These are phyloP conservation scores for Panagrolaimus sp. DNA, from an alignment of 1,140 invertebrate genomes.

Conservation along the genomic window DNA sequence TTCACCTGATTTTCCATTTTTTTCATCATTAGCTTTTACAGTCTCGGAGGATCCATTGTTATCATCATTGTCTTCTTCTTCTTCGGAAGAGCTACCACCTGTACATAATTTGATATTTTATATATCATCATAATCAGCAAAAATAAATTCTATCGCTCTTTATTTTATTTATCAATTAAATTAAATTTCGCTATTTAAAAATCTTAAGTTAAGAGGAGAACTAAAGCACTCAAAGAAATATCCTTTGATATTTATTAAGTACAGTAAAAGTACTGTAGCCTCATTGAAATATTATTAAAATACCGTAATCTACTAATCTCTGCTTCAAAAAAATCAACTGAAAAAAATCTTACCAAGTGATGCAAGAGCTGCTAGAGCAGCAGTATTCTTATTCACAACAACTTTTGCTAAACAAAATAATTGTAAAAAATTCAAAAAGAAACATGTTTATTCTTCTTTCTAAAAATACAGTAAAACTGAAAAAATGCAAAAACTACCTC, in stretches of 20 bases:
- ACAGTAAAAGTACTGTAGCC: too few relatives aligned
- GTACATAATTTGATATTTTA: not conserved
- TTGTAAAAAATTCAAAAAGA: not conserved
- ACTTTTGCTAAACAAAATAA: slow-evolving; percentile 7
- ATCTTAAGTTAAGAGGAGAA: too few relatives aligned
- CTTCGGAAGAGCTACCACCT: slow-evolving; percentile 17
- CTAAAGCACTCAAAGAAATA: not conserved
- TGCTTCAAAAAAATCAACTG: not conserved
- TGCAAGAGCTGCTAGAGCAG: slow-evolving; percentile 6
- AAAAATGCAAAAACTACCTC: not conserved
- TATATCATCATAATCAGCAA: not conserved
- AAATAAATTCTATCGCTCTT: too few relatives aligned
- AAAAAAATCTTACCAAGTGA: slow-evolving; percentile 5
- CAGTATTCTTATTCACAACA: slow-evolving; percentile 18
- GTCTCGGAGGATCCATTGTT: not conserved
- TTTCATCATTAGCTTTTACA: too few relatives aligned
- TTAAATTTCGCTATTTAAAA: not conserved
- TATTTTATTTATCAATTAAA: not conserved
- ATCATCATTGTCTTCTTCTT: slow-evolving; percentile 7
- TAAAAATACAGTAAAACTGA: not conserved
- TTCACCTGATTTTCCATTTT: too few relatives aligned
- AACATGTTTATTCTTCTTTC: not conserved
- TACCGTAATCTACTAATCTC: not conserved
- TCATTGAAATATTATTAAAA: not conserved
- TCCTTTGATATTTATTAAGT: not conserved